Evolutionary conservation across 1,140 invertebrate genomes (phyloP), one percentile per base, ranked within the genome.

Genomic region (Zaprionus taronus): DNA sequence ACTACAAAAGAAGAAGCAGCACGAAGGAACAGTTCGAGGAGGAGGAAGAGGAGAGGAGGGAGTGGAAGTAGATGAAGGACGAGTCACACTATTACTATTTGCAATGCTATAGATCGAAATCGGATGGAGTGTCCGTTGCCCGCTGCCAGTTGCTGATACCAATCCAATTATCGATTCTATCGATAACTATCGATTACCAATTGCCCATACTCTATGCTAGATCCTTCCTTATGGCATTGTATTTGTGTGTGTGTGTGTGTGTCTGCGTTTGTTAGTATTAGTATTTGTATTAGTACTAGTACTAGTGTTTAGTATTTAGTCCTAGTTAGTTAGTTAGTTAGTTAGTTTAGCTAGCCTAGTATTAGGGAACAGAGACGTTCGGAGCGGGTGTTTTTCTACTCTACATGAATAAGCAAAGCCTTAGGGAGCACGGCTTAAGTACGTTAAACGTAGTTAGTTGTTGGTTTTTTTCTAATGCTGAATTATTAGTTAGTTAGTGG

Each of bases 371-470:
- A 66, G 68, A 41, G 66, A 67, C 38, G 53, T 66, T 78, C 51
- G 49, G 75, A 66, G 70, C 69, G 58, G 64, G 49, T 77, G 80
- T 78, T 73, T 75, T 80, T 69, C 60, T 75, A 70, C 58, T 80
- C 75, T 79, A 72, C 20, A 51, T 72, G 74, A 64, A 60, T 76
- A 70, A 80, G 65, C 74, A 56, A 56, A 76, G 83, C 79, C 82
- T 84, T 84, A 66, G 67, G 73, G 73, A 83, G 73, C 81, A 69
- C 75, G 81, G 82, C 82, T 83, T 84, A 80, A 77, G 81, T 83
- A 80, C 81, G 81, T 83, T 83, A 80, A 84, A 84, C 78, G 78
- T 84, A 84, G 74, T 70, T 83, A 72, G 74, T 77, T 78, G 55
- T 79, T 76, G 72, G 38, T 80, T 62, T 72, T 36, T 61, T 63